Percentiles rank a stretch among this genome's conserved stretches.
These are phyloP conservation scores for Exocentrus adspersus DNA, from an alignment of 2,888 invertebrate species.

Conservation along the genomic window DNA sequence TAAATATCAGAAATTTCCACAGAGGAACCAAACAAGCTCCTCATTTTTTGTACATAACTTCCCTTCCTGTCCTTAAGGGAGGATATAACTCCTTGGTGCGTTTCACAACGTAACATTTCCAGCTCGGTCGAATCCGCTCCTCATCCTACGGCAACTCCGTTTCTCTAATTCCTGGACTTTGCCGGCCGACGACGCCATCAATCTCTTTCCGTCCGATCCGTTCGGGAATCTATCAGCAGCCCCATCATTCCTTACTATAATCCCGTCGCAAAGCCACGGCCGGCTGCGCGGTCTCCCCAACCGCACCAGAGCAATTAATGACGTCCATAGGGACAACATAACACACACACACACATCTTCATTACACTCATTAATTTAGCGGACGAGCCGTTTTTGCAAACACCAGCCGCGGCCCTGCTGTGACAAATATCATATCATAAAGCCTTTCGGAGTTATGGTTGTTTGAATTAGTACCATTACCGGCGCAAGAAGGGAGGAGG, in stretches of 20 bases:
- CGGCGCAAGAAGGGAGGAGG: neutral
- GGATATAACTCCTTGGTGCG: no score
- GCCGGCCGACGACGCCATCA: neutral
- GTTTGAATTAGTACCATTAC: constrained; percentile 12
- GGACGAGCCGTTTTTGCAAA: neutral
- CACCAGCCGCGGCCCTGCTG: neutral
- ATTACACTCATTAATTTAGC: neutral
- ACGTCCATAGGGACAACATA: neutral
- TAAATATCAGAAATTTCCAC: no score
- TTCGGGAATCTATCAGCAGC: neutral
- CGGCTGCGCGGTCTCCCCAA: neutral
- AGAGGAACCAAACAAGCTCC: no score
- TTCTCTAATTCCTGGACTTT: no score
- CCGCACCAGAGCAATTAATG: neutral
- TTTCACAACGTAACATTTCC: no score
- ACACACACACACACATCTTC: neutral
- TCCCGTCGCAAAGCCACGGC: neutral
- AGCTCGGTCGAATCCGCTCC: no score
- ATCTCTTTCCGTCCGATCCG: neutral
- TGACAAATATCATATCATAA: constrained; percentile 15
- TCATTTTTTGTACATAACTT: no score
- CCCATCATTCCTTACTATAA: neutral
- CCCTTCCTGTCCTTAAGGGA: no score
- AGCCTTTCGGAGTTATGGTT: constrained; percentile 5
- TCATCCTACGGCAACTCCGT: neutral